Evolutionary conservation across 2,888 invertebrate species (phyloP), one percentile per base, ranked within the genome.

Genomic region (Drosophila subquinaria): DNA sequence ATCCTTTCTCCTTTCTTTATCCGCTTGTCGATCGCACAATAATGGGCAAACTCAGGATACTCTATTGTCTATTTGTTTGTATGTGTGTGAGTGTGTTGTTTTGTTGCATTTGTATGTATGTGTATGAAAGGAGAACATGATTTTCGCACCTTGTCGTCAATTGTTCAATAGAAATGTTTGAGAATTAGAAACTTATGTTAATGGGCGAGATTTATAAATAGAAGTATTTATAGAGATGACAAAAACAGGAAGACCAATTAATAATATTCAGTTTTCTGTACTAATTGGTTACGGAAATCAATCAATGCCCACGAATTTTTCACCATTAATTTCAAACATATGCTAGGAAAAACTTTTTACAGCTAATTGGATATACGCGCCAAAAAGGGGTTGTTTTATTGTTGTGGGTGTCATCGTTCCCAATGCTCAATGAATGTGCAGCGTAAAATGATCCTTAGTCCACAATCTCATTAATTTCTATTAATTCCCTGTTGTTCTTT

Each of bases 11-110:
- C 30, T 30, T 42, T 61, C 74, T 67, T 83, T 83, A 82, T 83
- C 85, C 76, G 68, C 69, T 73, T 83, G 83, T 82, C 85, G 85
- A 83, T 83, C 83, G 66, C 82, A 79, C 85, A 83, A 83, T 85
- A 83, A 85, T 85, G 83, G 79, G 78, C 73, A 74, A 85, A 81
- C 79, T 64, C 40, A 4, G 69, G 69, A 52, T 51, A 36, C 72
- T 63, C 57, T 38, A 53, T 53, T 57, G 73, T 61, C 15, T 10
- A n/a, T 40, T 17, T 38, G 9, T 11, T 0, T 48, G 6, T 11
- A 13, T 51, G 45, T 36, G 30, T 55, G 60, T 47, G 13, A 45
- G 51, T 56, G 38, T 56, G 59, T 52, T 48, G 62, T 9, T 52
- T 42, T 40, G 56, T 71, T 79, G 65, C 79, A 27, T 27, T 1